A percentile compares a stretch with the other conserved stretches of the same genome.
These are phyloP conservation scores for Phycodurus eques DNA, from an alignment of 2,113 vertebrate species.

Conservation along the genomic window DNA sequence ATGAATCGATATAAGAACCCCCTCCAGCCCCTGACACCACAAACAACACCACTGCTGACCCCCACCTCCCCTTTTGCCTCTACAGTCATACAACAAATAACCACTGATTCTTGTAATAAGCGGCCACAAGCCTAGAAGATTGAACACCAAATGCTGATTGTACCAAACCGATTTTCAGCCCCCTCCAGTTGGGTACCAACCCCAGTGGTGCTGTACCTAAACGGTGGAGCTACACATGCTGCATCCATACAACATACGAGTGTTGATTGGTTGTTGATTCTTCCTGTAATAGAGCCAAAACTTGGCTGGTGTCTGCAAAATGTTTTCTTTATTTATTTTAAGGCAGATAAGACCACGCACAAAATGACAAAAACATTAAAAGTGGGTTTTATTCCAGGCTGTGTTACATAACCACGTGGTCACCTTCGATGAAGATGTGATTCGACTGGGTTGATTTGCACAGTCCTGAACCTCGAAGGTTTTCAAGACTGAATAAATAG, in stretches of 20 bases:
- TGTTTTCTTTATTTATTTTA: constrained; percentile 41
- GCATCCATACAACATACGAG: not conserved
- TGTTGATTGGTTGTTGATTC: not conserved
- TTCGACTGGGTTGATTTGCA: constrained; percentile 43
- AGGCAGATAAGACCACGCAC: not conserved
- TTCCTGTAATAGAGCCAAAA: not conserved
- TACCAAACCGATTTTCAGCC: not conserved
- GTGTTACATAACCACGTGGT: constrained; percentile 21
- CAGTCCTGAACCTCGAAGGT: constrained; percentile 23
- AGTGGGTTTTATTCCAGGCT: constrained; percentile 11
- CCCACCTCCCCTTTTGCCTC: not conserved
- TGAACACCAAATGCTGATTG: not conserved
- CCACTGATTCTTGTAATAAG: not conserved
- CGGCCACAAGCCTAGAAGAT: not conserved
- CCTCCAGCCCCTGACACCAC: not conserved
- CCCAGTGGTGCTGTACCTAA: not conserved
- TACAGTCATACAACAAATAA: not conserved
- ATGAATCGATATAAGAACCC: constrained; percentile 60
- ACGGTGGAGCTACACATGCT: not conserved
- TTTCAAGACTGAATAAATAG: constrained; percentile 30
- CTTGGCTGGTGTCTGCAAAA: constrained; percentile 43
- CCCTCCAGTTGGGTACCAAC: not conserved
- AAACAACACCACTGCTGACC: not conserved
- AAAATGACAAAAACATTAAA: constrained; percentile 18
- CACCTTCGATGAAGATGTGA: constrained; percentile 42